Percentiles rank a stretch among this genome's conserved stretches.
These are phyloP conservation scores for Coturnix japonica DNA, from an alignment of 2,113 vertebrate species.

Conservation along the genomic window DNA sequence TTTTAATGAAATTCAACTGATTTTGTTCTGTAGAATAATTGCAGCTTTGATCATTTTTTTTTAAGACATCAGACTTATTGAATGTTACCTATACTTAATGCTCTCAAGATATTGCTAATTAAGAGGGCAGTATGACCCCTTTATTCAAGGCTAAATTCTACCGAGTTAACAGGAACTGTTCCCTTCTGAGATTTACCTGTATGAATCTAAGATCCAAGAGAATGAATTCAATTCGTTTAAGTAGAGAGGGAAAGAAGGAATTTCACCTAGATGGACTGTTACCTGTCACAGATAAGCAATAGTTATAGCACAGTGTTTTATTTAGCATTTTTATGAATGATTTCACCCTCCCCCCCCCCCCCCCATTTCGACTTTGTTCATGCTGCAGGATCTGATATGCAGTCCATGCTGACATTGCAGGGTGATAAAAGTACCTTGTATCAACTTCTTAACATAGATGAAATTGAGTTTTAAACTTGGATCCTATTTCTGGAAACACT, in stretches of 20 bases:
- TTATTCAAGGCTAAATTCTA: constrained; percentile 6
- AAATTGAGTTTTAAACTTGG: background rate
- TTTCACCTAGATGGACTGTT: background rate
- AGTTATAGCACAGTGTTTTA: background rate
- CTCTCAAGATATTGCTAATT: constrained; percentile 30
- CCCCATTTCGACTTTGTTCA: background rate
- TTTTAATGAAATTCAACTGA: constrained; percentile 20
- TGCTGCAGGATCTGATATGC: background rate
- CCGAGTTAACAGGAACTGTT: background rate
- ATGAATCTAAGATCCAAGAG: background rate
- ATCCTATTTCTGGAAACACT: background rate
- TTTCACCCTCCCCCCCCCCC: too few relatives aligned
- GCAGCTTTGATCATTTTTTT: background rate
- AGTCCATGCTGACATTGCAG: background rate
- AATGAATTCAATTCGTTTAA: background rate
- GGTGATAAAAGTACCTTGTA: background rate
- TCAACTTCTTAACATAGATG: background rate
- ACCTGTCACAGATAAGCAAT: background rate
- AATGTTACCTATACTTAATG: constrained; percentile 8
- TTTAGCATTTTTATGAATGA: background rate
- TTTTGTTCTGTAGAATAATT: constrained; percentile 25
- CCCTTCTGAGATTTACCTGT: background rate
- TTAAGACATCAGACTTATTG: background rate
- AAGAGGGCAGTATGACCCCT: background rate
- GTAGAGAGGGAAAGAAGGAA: background rate